A percentile compares a stretch with the other conserved stretches of the same genome.
Conservation (phyloP, 2,113 vertebrate genomes). For the Prietella phreatophila region DNA sequence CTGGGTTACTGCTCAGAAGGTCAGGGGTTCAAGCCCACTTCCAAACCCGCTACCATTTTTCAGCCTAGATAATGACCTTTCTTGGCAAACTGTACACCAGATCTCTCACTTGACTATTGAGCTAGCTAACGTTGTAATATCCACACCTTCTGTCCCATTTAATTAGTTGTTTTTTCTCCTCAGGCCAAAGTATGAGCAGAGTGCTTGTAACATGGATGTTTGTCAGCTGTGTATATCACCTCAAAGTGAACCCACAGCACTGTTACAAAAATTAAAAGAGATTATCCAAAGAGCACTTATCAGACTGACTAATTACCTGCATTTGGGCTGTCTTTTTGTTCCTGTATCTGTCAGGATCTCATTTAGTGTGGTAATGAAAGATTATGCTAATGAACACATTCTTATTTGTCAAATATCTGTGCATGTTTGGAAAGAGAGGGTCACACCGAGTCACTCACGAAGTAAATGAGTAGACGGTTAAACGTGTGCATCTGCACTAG, state of each 20-base stretch:
- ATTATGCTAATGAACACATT: constrained; percentile 62
- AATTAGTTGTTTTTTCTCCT: background rate
- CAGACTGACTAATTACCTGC: constrained; percentile 62
- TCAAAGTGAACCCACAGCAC: constrained; percentile 36
- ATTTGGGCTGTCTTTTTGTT: constrained; percentile 55
- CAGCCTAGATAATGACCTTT: background rate
- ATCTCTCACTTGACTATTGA: background rate
- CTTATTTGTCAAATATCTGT: constrained; percentile 57
- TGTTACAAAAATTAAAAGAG: constrained; percentile 46
- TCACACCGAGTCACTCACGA: background rate
- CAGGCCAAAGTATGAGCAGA: constrained; percentile 22
- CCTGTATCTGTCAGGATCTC: constrained; percentile 59
- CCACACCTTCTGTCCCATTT: background rate
- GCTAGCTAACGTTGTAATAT: background rate
- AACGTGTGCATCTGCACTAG: background rate
- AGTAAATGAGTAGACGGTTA: background rate
- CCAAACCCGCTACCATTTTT: background rate
- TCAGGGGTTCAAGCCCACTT: background rate
- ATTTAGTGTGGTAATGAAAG: constrained; percentile 53
- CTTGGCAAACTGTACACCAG: background rate
- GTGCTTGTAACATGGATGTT: constrained; percentile 35
- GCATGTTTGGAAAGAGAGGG: constrained; percentile 27
- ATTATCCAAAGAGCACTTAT: constrained; percentile 61
- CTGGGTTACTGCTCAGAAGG: too few species aligned
- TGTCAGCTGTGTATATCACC: constrained; percentile 49